These are phyloP conservation scores for Pseudomyrmex sp. DNA, from an alignment of 1,140 invertebrate genomes.

Conservation along the genomic window DNA sequence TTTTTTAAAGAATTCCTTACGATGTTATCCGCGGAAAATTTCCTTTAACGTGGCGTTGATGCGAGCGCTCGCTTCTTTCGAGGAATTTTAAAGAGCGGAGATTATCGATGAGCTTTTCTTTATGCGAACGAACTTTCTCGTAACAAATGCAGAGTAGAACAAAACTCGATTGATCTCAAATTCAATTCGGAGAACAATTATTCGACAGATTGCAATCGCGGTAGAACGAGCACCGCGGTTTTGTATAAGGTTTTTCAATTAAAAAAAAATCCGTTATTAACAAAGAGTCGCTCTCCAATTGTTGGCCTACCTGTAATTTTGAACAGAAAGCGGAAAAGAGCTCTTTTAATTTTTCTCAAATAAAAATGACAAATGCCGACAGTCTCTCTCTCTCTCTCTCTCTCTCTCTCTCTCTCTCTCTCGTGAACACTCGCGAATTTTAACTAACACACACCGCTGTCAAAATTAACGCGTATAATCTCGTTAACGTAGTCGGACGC, in stretches of 20 bases:
- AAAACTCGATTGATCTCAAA: slow-evolving; percentile 34
- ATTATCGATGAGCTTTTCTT: slow-evolving; percentile 56
- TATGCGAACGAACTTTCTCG: slow-evolving; percentile 31
- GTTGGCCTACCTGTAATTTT: not conserved
- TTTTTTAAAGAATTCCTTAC: slow-evolving; percentile 56
- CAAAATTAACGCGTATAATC: slow-evolving; percentile 16
- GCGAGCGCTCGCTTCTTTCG: slow-evolving; percentile 45
- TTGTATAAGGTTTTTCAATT: slow-evolving; percentile 3
- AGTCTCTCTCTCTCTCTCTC: not conserved
- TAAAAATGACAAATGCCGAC: not conserved
- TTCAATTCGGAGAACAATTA: slow-evolving; percentile 6
- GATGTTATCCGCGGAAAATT: slow-evolving; percentile 60
- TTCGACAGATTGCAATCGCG: slow-evolving; percentile 15
- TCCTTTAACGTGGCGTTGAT: slow-evolving; percentile 59
- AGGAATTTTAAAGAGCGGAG: slow-evolving; percentile 57
- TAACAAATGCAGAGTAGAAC: slow-evolving; percentile 19
- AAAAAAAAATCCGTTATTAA: slow-evolving; percentile 28
- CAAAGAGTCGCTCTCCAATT: slow-evolving; percentile 18
- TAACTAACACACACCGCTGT: not conserved
- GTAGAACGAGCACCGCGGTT: too few relatives aligned
- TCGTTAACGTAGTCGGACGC: slow-evolving; percentile 14
- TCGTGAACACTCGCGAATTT: not conserved
- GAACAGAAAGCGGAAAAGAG: not conserved
- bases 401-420: too few relatives aligned
- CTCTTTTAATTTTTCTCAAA: not conserved